Evolutionary conservation across 1,140 invertebrate species (phyloP), one percentile per base, ranked within the genome.

Genomic region (Chelonus insularis): DNA sequence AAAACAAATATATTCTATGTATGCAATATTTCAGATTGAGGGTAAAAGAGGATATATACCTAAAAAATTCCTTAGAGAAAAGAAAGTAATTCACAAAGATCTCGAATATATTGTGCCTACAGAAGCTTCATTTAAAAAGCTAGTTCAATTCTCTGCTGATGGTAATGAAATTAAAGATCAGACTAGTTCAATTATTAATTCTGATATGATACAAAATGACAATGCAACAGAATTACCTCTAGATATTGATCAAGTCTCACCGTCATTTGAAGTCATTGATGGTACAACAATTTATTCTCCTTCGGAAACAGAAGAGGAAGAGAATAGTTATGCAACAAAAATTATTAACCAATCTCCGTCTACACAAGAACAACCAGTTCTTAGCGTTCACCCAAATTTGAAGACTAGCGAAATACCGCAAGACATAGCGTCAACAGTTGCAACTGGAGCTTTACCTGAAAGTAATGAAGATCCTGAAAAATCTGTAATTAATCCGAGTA

Each of bases 31-130:
- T 47, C 55, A 85, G 77, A 85, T 91, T 25, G 84, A 87, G 72
- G 89, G 88, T 21, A 84, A 83, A 69, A 76, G 83, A 65, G 91
- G 91, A 41, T 93, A 91, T 77, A 85, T 86, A 18, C 87, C 87
- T 39, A 81, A 83, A 51, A 73, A 75, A 9, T 86, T 89, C 68
- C 65, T 88, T 2, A 72, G 74, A 51, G 87, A 88, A 76, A 75
- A 75, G 18, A 80, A 82, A 68, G 65, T 86, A 34, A 57, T 83
- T 5, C 67, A 77, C 16, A 75, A 71, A n/a, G 72, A 81, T 5
- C 72, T 81, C 14, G 54, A 64, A 7, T 64, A 79, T 64, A 61
- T 77, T 67, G 80, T 87, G 12, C 73, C 83, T 60, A 86, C 84
- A 43, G 78, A 85, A 64, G 57, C 66, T 21, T 29, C 41, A 29